Percentiles rank a stretch among this genome's conserved stretches.
These are phyloP conservation scores for Podarcis siculus DNA, from an alignment of 2,797 vertebrate genomes.

Conservation along the genomic window DNA sequence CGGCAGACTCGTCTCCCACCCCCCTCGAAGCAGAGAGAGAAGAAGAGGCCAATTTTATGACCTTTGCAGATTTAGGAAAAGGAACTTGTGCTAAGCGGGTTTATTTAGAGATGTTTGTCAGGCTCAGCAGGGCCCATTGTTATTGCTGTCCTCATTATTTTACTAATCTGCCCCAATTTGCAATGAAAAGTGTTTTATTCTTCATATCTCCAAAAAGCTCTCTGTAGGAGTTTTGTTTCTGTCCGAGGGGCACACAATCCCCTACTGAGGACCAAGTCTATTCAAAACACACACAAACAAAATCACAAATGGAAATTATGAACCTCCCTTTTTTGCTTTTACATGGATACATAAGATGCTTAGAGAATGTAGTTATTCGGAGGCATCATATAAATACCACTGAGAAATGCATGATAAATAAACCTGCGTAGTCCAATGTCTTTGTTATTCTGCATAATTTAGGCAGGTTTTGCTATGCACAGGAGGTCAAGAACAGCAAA, in stretches of 20 bases:
- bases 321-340: background rate
- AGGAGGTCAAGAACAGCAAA: too few species aligned
- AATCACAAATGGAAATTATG: background rate
- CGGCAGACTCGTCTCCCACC: background rate
- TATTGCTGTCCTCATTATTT: background rate
- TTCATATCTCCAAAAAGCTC: background rate
- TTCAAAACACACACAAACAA: background rate
- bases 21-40: background rate
- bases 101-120: background rate
- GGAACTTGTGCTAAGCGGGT: background rate
- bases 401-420: too few species aligned
- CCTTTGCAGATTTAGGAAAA: background rate
- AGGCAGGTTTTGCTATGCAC: too few species aligned
- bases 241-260: background rate
- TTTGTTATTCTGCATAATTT: background rate
- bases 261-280: background rate
- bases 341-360: background rate
- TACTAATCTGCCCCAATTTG: constrained; percentile 14
- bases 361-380: background rate
- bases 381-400: too few species aligned
- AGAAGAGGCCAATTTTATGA: background rate
- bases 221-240: background rate
- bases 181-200: background rate
- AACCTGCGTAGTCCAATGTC: too few species aligned
- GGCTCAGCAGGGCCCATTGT: background rate